A percentile compares a stretch with the other conserved stretches of the same genome.
Conservation (phyloP, 2,888 invertebrate species). For the Resseliella maxima region DNA sequence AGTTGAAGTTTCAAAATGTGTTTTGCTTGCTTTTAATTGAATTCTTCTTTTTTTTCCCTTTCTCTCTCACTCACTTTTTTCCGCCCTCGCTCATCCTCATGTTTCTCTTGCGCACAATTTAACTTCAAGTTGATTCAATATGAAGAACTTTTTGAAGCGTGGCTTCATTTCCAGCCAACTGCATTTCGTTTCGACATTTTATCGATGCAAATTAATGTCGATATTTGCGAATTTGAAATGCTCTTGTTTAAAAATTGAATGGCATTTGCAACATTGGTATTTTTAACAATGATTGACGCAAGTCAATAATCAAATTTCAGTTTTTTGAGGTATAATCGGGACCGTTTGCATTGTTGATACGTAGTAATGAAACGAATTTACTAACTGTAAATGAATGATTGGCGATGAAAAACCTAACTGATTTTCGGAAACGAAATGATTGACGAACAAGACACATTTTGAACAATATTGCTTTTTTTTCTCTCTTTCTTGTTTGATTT, state of each 20-base stretch:
- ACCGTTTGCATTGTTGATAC: not conserved
- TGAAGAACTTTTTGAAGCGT: not conserved
- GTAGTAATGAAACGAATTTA: not conserved
- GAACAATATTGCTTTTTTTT: not conserved
- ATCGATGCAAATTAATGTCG: conserved; percentile 11
- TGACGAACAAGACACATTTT: not conserved
- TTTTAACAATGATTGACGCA: conserved; percentile 48
- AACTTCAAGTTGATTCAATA: conserved; percentile 24
- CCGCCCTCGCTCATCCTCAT: too few species aligned
- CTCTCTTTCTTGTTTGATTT: not conserved
- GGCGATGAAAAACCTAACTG: conserved; percentile 12
- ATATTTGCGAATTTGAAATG: too few species aligned
- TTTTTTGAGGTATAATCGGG: not conserved
- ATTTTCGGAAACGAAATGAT: conserved; percentile 11
- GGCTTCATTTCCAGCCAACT: too few species aligned
- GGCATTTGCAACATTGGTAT: not conserved
- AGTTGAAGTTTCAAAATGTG: not conserved
- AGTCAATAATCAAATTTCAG: conserved; percentile 41
- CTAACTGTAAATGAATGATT: not conserved
- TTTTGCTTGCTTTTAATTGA: not conserved
- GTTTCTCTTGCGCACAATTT: too few species aligned
- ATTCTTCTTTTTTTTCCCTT: not conserved
- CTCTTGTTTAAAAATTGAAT: not conserved
- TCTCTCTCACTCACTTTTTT: not conserved
- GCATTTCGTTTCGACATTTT: not conserved